Conservation (phyloP, 2,113 vertebrate genomes). For the Mus pahari region DNA sequence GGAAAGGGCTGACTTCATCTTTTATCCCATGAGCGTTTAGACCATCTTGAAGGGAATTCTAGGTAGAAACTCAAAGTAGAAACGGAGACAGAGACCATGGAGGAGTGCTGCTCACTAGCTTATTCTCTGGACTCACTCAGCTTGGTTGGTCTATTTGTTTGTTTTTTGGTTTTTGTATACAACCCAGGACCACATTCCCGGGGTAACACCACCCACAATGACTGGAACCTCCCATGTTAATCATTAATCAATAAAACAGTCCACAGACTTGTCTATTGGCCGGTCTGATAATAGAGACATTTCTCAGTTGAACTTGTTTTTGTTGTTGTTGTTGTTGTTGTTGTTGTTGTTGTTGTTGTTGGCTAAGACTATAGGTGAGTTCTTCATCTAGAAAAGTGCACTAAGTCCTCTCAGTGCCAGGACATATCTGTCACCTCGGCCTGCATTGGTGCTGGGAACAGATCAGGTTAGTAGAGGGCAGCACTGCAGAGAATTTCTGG, state of each 20-base stretch:
- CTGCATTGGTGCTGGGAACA: neutral
- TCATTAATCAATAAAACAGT: neutral
- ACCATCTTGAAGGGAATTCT: neutral
- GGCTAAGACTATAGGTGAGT: neutral
- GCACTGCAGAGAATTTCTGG: too few relatives aligned
- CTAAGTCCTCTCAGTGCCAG: neutral
- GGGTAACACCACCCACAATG: neutral
- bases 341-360: neutral
- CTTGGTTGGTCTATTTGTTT: too few relatives aligned
- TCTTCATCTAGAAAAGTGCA: neutral
- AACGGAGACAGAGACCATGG: neutral
- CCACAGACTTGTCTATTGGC: neutral
- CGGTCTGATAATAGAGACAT: neutral
- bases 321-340: too few relatives aligned
- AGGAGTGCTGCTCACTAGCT: neutral
- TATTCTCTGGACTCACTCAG: neutral
- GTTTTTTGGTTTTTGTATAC: too few relatives aligned
- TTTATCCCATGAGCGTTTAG: neutral
- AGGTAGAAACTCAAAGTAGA: neutral
- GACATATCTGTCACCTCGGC: neutral
- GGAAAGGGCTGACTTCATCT: neutral
- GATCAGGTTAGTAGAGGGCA: neutral
- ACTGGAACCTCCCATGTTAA: neutral
- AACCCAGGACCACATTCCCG: neutral
- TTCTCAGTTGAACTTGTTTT: neutral